Evolutionary conservation across 2,797 vertebrate genomes (phyloP), one percentile per base, ranked within the genome.

Genomic region (Coregonus sp.): DNA sequence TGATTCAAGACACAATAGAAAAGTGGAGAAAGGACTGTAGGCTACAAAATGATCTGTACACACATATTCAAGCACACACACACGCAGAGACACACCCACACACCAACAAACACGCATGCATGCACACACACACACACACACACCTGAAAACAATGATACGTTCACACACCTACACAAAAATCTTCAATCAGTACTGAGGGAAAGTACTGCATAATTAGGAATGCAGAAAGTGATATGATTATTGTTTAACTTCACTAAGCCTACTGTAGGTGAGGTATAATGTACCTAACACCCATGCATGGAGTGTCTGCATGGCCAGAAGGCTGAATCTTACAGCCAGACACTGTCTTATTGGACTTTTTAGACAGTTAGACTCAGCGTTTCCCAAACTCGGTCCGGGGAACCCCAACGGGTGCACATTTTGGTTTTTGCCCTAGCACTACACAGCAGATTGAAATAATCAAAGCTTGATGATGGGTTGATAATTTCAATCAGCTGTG

Each of bases 1-100:
- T 94, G 93, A 94, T 94, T 95, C 92, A 93, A 92, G 89, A 92
- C 91, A 91, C 93, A 93, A 94, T 91, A 92, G 91, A 93, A 93
- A 92, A 92, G 89, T 87, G 87, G 90, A 90, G 86, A 90, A 89
- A 89, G 88, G 89, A 82, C 89, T 85, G 88, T 87, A 84, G 87
- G 85, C 84, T 63, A 14, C 59, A 47, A 12, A 47, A 47, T 88
- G 87, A 81, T 85, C 90, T 89, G 79, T 50, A 84, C 85, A 84
- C 84, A 82, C 75, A 77, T 82, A 82, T 59, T 82, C 81, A 85
- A 40, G 67, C 71, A 89, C 81, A 82, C 31, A 31, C 69, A 72
- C 52, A 75, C 61, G 56, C 84, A 71, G 61, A 65, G 67, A 73
- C 72, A 14, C 16, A 70, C 73, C 63, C 61, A 47, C 59, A 72